Evolutionary conservation across 1,140 invertebrate species (phyloP), one percentile per base, ranked within the genome.

Genomic region (Cydia fagiglandana): DNA sequence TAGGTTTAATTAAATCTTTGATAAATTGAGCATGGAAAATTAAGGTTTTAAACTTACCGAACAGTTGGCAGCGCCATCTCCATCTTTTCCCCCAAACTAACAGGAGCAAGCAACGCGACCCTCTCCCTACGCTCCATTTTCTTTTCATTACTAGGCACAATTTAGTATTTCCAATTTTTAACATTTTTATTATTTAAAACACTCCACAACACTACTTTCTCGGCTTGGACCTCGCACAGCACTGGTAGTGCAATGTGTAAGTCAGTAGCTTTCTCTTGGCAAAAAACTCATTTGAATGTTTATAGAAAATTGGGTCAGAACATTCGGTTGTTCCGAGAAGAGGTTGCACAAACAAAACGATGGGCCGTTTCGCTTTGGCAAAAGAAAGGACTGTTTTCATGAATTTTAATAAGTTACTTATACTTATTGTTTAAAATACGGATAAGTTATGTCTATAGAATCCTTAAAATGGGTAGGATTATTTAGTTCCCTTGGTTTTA

Each of bases 271-370:
- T 91, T 93, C 91, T 91, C 91, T 91, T 91, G 86, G 76, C 84
- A 89, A 76, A 88, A 87, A 92, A 90, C 85, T 92, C 80, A 91
- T 92, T 92, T 92, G 86, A 92, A 92, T 92, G 89, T 89, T 86
- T 78, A 88, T 88, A 86, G 81, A 89, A 89, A 90, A 89, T 85
- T 90, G 85, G 88, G 83, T 81, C 75, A 73, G 30, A n/a, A 6
- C 84, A 88, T 73, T 64, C 73, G 73, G 75, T 74, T 76, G 84
- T 90, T 92, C 88, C 86, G 76, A 82, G 87, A 91, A 90, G 64
- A 70, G 80, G 73, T 47, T 79, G 80, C 75, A 76, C 74, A 85
- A 73, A 61, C 17, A 61, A 61, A 61, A 61, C 56, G 20, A 0
- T 10, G 9, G 0, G 56, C 20, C 10, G 20, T 24, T 61, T 24